Percentiles rank a stretch among this genome's conserved stretches.
Conservation (phyloP, 2,113 vertebrate genomes). For the Sinocyclocheilus maitianheensis region DNA sequence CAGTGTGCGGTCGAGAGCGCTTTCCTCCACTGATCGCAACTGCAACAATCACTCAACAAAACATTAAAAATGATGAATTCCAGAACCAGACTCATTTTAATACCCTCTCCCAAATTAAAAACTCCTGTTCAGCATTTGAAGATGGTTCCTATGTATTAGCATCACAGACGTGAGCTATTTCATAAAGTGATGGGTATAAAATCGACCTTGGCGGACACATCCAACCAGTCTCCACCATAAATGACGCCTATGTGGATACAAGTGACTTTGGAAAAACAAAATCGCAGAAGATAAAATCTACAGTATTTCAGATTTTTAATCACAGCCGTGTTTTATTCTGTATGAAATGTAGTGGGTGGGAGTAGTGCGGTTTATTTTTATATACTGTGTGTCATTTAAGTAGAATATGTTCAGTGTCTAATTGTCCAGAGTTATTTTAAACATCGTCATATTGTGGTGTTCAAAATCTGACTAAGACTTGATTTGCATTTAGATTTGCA, state of each 20-base stretch:
- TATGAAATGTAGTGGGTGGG: no score
- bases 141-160: neutral
- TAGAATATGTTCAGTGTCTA: neutral
- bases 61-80: neutral
- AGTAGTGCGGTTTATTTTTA: neutral
- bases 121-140: neutral
- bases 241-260: neutral
- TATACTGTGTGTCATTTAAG: neutral
- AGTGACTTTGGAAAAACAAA: neutral
- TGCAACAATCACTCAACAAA: slow-evolving; percentile 11
- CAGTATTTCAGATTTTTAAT: neutral
- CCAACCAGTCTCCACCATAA: neutral
- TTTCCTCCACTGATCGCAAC: neutral
- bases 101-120: neutral
- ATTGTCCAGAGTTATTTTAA: neutral
- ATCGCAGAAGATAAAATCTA: neutral
- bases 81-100: neutral
- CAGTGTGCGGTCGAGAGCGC: neutral
- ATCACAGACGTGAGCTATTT: neutral
- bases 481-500: neutral
- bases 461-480: neutral
- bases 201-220: neutral
- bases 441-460: no score
- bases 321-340: neutral
- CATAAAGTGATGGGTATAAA: neutral